Base-by-base conservation (phyloP, 2,888 invertebrate genomes). In the Plutella xylostella region DNA sequence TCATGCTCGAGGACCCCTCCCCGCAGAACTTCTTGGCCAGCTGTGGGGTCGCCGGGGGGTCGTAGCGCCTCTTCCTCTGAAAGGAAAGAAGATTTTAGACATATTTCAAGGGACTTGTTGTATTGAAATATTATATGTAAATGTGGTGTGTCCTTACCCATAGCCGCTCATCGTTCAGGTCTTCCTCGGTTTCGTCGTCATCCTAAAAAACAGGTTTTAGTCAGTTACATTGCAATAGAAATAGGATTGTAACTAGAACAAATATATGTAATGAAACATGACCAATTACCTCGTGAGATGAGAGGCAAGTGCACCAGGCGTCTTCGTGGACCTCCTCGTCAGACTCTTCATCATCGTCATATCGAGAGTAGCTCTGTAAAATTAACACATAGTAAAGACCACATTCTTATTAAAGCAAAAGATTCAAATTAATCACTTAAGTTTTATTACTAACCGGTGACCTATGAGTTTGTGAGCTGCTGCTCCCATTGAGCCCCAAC, bases 231-330 rank as follows among this genome's bases (percentile, higher is more conserved):
- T 11, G 12, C 12, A n/a, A 12, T n/a, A 31, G 12, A n/a, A 4
- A 7, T 12, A 31, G 7, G 19, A 22, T 22, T 6, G 22, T 22
- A 35, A 19, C 35, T 19, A 20, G 12, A 6, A 12, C 17, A 37
- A 37, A 35, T 11, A 6, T 9, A 6, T 17, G 18, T 18, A 33
- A 1, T 17, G n/a, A 15, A 9, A 4, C 5, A n/a, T 34, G 4
- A 15, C 6, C 11, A 38, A 25, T 50, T 50, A 78, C 82, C 68
- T 79, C 80, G 48, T 77, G 79, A 0, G 80, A 76, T 1, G 83
- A 80, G 0, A 80, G 60, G 54, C 84, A 84, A 1, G 80, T 83
- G 53, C 84, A 84, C 67, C 72, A 75, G 0, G 71, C 56, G 38
- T 77, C 76, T 46, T 75, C 79, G 30, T 65, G 62, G 14, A 62